Conservation (phyloP, 2,888 invertebrate species). For the Protophormia terraenovae region DNA sequence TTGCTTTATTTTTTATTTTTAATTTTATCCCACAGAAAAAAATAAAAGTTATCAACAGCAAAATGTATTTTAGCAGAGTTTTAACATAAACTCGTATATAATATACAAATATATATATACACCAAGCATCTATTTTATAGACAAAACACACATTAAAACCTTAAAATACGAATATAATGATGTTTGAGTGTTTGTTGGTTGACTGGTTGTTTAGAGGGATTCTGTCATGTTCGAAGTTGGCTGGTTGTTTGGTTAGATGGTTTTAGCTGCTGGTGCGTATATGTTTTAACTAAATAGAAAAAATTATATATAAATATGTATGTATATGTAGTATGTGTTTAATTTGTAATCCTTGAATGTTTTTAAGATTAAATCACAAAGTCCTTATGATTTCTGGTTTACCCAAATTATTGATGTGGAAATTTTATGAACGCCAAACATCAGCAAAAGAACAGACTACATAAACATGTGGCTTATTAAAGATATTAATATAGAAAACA, state of each 20-base stretch:
- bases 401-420: conserved; percentile 61
- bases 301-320: not conserved
- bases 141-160: not conserved
- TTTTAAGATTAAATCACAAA: conserved; percentile 53
- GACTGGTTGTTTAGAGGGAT: not conserved
- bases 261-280: not conserved
- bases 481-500: conserved; percentile 42
- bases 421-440: conserved; percentile 27
- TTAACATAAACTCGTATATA: not conserved
- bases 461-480: conserved; percentile 28
- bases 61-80: not conserved
- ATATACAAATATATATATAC: not conserved
- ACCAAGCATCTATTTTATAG: too few species aligned
- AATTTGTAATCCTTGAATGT: conserved; percentile 46
- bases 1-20: not conserved
- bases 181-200: conserved; percentile 14
- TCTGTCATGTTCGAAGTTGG: not conserved
- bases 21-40: not conserved
- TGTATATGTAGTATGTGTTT: conserved; percentile 17
- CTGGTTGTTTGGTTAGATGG: not conserved
- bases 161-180: conserved; percentile 9
- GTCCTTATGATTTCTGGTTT: conserved; percentile 50
- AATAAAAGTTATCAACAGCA: not conserved
- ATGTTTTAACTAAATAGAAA: not conserved
- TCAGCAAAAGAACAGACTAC: not conserved